These are phyloP conservation scores for Sesamia nonagrioides DNA, from an alignment of 1,140 invertebrate species.

Conservation along the genomic window DNA sequence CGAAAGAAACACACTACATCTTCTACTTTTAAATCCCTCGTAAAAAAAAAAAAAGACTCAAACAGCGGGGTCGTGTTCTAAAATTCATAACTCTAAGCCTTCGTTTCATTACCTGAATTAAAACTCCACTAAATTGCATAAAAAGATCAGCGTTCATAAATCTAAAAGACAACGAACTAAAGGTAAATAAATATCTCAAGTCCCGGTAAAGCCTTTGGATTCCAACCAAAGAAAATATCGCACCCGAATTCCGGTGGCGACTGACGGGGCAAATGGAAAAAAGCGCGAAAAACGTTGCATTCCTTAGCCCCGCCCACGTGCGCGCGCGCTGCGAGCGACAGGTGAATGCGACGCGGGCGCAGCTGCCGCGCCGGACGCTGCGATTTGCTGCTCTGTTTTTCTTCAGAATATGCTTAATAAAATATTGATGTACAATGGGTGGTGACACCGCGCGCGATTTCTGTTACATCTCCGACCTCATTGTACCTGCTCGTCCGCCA, in stretches of 20 bases:
- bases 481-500: slow-evolving; percentile 50
- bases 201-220: slow-evolving; percentile 77
- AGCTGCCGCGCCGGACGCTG: slow-evolving; percentile 64
- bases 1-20: background rate
- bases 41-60: slow-evolving; percentile 19
- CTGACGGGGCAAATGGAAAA: slow-evolving; percentile 78
- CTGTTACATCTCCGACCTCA: slow-evolving; percentile 51
- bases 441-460: slow-evolving; percentile 52
- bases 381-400: slow-evolving; percentile 76
- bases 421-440: slow-evolving; percentile 76
- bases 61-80: slow-evolving; percentile 11
- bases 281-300: slow-evolving; percentile 71
- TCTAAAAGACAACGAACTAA: slow-evolving; percentile 61
- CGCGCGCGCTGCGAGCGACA: slow-evolving; percentile 69
- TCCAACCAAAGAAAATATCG: slow-evolving; percentile 82
- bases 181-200: slow-evolving; percentile 75
- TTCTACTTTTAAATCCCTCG: background rate
- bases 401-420: slow-evolving; percentile 75
- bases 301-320: slow-evolving; percentile 74
- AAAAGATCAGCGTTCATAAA: slow-evolving; percentile 72
- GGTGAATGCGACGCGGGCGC: slow-evolving; percentile 79
- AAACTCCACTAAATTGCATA: slow-evolving; percentile 70
- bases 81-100: slow-evolving; percentile 44
- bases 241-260: slow-evolving; percentile 81
- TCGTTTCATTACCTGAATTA: slow-evolving; percentile 69